A percentile compares a stretch with the other conserved stretches of the same genome.
phyloP scores from a whole-genome alignment of 2,888 invertebrate species.

The Tachystola acroxantha region DNA sequence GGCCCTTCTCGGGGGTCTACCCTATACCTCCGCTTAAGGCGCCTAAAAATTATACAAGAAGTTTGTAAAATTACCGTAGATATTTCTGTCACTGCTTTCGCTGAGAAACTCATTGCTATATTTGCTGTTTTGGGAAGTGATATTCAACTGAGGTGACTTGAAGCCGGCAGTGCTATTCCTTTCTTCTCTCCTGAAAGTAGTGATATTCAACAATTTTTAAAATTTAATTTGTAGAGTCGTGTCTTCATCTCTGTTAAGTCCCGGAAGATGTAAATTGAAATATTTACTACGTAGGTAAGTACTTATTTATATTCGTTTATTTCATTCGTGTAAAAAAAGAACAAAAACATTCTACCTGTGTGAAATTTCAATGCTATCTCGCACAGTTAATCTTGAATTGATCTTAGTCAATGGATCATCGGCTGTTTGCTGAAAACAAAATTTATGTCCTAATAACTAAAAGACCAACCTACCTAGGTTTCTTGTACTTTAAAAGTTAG shows the following conservation, averaged over 20 bases:
- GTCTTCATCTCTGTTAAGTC: no score
- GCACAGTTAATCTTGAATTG: conserved; percentile 35
- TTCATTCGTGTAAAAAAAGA: conserved; percentile 25
- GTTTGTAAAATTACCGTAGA: no score
- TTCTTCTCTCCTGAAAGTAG: conserved; percentile 2
- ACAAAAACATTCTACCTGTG: conserved; percentile 45
- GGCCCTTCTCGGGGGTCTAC: no score
- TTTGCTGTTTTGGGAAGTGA: neutral
- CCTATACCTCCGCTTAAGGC: no score
- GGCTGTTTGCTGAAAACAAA: conserved; percentile 41
- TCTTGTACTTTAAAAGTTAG: conserved; percentile 1
- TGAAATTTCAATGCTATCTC: conserved; percentile 58
- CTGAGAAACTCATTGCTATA: neutral
- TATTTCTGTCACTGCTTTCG: neutral
- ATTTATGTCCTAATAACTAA: conserved; percentile 12
- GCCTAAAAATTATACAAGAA: no score
- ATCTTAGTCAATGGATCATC: conserved; percentile 10
- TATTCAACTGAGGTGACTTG: neutral
- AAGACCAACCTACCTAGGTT: no score
- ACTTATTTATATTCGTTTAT: no score
- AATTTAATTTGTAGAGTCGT: no score
- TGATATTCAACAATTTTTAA: no score
- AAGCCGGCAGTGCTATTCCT: neutral
- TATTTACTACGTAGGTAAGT: no score
- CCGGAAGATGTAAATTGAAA: no score